A percentile compares a stretch with the other conserved stretches of the same genome.
phyloP scores from a whole-genome alignment of 1,140 invertebrate species.

The Cherax quadricarinatus region DNA sequence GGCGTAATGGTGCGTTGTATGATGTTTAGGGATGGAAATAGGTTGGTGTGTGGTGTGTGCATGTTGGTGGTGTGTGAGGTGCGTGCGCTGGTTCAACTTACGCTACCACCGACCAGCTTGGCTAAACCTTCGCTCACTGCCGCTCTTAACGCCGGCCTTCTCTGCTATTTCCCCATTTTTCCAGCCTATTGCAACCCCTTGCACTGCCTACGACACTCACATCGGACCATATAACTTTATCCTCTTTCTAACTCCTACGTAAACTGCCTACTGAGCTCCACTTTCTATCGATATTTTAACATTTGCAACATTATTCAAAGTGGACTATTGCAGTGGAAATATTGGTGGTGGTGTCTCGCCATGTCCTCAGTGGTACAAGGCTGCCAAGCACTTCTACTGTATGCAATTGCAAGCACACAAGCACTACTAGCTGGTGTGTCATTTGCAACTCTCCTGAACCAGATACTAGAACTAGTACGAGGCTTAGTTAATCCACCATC shows the following conservation, averaged over 20 bases:
- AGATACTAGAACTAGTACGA: neutral
- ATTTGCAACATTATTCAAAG: conserved; percentile 4
- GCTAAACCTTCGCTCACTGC: neutral
- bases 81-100: conserved; percentile 41
- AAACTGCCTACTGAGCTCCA: neutral
- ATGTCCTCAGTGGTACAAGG: conserved; percentile 38
- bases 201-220: too few species aligned
- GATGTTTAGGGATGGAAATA: conserved; percentile 15
- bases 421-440: conserved; percentile 15
- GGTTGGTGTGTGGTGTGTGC: conserved; percentile 39
- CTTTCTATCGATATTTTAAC: neutral
- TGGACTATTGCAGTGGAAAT: neutral
- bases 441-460: neutral
- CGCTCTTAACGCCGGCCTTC: too few species aligned
- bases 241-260: too few species aligned
- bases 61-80: conserved; percentile 21
- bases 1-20: neutral
- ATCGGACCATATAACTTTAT: neutral
- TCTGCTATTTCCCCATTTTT: too few species aligned
- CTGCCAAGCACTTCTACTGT: conserved; percentile 54
- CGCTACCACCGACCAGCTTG: conserved; percentile 50
- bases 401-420: conserved; percentile 32
- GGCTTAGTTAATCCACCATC: too few species aligned
- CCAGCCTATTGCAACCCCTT: too few species aligned
- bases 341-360: conserved; percentile 9